These are phyloP conservation scores for Coluber constrictor DNA, from an alignment of 2,797 vertebrate species.

Conservation along the genomic window DNA sequence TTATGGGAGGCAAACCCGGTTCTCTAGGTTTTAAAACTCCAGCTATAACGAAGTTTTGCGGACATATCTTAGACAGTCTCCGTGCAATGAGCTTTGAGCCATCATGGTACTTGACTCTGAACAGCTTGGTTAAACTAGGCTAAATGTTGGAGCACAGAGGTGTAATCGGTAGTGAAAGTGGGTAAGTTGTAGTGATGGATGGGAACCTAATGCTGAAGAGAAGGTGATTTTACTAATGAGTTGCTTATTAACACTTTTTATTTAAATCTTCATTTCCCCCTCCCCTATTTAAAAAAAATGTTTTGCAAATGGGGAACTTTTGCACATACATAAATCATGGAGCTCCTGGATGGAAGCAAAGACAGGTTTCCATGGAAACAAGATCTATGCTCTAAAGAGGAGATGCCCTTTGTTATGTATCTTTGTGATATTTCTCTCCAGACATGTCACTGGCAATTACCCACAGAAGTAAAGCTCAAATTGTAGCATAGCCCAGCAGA, in stretches of 20 bases:
- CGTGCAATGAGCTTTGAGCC: background rate
- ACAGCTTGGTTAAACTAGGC: background rate
- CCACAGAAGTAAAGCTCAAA: slow-evolving; percentile 69
- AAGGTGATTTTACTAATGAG: slow-evolving; percentile 63
- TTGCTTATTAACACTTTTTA: slow-evolving; percentile 60
- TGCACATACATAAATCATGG: slow-evolving; percentile 72
- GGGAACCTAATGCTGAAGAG: slow-evolving; percentile 53
- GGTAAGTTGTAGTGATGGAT: slow-evolving; percentile 14
- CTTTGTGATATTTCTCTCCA: slow-evolving; percentile 72
- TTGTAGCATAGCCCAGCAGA: slow-evolving; percentile 64
- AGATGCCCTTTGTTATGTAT: slow-evolving; percentile 72
- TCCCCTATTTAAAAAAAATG: background rate
- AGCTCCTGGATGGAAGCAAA: slow-evolving; percentile 63
- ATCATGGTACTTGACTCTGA: background rate
- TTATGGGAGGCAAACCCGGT: background rate
- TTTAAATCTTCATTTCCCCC: slow-evolving; percentile 24
- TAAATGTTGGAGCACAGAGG: background rate
- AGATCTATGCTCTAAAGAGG: slow-evolving; percentile 70
- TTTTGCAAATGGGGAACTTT: slow-evolving; percentile 62
- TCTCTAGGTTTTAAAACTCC: background rate
- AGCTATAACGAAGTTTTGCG: background rate
- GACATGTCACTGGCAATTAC: slow-evolving; percentile 73
- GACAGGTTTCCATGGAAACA: slow-evolving; percentile 73
- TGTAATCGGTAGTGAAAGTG: background rate
- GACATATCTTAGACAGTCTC: background rate